These are phyloP conservation scores for Numenius phaeopus DNA, from an alignment of 2,797 vertebrate species.

Conservation along the genomic window DNA sequence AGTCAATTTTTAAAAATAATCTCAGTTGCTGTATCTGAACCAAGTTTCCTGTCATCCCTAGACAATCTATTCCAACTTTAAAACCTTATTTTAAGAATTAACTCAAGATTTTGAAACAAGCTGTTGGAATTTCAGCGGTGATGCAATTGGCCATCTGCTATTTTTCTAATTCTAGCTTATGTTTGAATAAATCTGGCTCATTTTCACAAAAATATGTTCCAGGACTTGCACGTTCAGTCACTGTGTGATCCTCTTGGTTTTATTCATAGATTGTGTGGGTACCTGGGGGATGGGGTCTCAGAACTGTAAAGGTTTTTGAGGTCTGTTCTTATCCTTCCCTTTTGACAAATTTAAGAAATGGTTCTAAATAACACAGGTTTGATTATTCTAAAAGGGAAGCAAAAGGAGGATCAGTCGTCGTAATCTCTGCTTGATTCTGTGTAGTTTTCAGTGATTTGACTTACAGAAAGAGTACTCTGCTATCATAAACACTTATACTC, in stretches of 20 bases:
- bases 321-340: background rate
- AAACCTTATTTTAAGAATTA: conserved; percentile 47
- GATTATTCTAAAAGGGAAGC: background rate
- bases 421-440: background rate
- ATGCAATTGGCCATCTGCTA: conserved; percentile 43
- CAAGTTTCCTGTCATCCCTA: background rate
- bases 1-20: background rate
- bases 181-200: conserved; percentile 15
- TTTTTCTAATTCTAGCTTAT: conserved; percentile 61
- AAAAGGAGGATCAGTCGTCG: background rate
- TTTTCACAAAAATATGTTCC: background rate
- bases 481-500: background rate
- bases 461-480: background rate
- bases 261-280: background rate
- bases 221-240: background rate
- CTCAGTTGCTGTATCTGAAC: background rate
- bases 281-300: background rate
- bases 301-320: background rate
- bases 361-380: background rate
- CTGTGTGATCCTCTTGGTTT: background rate
- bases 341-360: background rate
- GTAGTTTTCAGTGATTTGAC: background rate
- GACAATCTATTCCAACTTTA: background rate
- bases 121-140: conserved; percentile 12
- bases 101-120: conserved; percentile 5